Evolutionary conservation across 2,113 vertebrate genomes (phyloP), one percentile per base, ranked within the genome.

Genomic region (Willisornis vidua): DNA sequence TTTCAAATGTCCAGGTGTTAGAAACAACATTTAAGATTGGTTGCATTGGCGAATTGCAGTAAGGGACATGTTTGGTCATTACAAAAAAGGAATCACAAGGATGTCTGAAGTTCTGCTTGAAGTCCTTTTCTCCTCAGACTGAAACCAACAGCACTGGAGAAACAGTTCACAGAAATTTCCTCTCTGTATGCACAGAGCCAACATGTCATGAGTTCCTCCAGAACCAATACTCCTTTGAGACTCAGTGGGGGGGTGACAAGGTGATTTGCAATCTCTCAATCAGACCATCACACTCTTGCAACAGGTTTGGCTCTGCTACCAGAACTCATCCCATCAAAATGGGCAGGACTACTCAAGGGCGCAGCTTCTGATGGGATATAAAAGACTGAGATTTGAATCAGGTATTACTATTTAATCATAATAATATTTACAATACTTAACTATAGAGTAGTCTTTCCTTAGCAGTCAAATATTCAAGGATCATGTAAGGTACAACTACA

Each of bases 11-110:
- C 8, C 67, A 58, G 45, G 24, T 87, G 58, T 22, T 67, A 23
- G 54, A 20, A 90, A 62, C 20, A 62, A 31, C 25, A 35, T n/a
- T 67, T 75, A 78, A 78, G 43, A 65, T 37, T 23, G n/a, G n/a
- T 29, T 90, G 78, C 1, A 2, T 20, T 80, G 67, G 24, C n/a
- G 19, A 29, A 62, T 16, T 73, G 37, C 31, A 66, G 33, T 19
- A 94, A 75, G 22, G 41, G 45, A 29, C 15, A 61, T 25, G 24
- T 67, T 73, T 14, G 7, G 19, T 29, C 49, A 17, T 46, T 35
- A 25, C 15, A 55, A 71, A 87, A 82, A 81, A 15, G 11, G 28
- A 77, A 71, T 28, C 9, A 26, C 0, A 0, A 28, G 1, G 8
- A 45, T 43, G 37, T 7, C 26, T 6, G 1, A 73, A 58, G 39